A percentile compares a stretch with the other conserved stretches of the same genome.
These are phyloP conservation scores for Clanis bilineata DNA, from an alignment of 2,888 invertebrate genomes.

Conservation along the genomic window DNA sequence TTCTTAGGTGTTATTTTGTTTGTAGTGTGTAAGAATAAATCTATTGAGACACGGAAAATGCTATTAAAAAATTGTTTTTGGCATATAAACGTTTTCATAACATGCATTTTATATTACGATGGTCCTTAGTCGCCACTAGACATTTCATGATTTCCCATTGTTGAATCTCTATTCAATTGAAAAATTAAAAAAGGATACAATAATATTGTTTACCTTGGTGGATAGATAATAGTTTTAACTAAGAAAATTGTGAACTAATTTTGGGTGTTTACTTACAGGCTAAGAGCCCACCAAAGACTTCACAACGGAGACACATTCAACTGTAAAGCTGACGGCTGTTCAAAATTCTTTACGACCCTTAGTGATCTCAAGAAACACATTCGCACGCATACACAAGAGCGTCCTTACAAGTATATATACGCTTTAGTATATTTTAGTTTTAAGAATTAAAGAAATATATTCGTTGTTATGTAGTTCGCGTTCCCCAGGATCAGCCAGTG, in stretches of 20 bases:
- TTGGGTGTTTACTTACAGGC: slow-evolving; percentile 58
- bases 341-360: slow-evolving; percentile 95
- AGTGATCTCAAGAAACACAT: slow-evolving; percentile 97
- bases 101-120: no score
- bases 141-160: no score
- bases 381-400: slow-evolving; percentile 95
- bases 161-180: no score
- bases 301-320: slow-evolving; percentile 98
- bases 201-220: no score
- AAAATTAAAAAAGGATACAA: no score
- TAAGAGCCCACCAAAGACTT: slow-evolving; percentile 94
- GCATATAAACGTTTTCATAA: no score
- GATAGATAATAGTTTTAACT: no score
- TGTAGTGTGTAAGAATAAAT: neutral
- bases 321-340: slow-evolving; percentile 91
- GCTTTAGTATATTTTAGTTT: slow-evolving; percentile 6
- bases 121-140: no score
- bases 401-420: slow-evolving; percentile 89
- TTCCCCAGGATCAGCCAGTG: no score
- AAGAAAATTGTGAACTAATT: neutral
- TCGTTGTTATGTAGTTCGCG: no score
- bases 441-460: no score
- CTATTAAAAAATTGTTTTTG: neutral
- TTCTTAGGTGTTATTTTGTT: neutral
- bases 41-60: neutral